Percentiles rank a stretch among this genome's conserved stretches.
These are phyloP conservation scores for Lasioglossum leucozonium DNA, from an alignment of 2,888 invertebrate genomes.

Conservation along the genomic window DNA sequence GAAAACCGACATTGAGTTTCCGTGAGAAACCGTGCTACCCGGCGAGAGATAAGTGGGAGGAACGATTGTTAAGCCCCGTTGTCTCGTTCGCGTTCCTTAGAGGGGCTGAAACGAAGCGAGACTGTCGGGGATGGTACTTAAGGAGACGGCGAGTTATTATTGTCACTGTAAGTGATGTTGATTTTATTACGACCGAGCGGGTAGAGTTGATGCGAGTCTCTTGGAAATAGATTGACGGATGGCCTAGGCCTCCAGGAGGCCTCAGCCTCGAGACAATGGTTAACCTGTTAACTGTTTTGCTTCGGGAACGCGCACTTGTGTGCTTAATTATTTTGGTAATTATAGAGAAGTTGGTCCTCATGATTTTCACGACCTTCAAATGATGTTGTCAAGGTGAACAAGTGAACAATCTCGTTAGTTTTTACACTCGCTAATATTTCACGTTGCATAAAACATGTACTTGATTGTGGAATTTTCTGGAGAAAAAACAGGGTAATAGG, in stretches of 20 bases:
- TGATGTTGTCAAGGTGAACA: neutral
- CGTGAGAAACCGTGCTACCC: conserved; percentile 49
- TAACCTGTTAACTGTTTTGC: neutral
- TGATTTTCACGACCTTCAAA: neutral
- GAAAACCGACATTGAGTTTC: conserved; percentile 39
- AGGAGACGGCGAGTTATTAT: conserved; percentile 5
- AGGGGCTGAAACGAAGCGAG: conserved; percentile 10
- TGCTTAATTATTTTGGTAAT: neutral
- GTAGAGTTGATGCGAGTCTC: neutral
- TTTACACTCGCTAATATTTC: too few relatives aligned
- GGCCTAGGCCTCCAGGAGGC: neutral
- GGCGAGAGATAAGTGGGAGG: conserved; percentile 22
- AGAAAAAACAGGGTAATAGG: neutral
- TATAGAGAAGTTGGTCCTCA: too few relatives aligned
- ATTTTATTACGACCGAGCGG: neutral
- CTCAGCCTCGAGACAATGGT: neutral
- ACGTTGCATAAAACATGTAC: too few relatives aligned
- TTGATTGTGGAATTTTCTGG: neutral
- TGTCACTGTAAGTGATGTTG: conserved; percentile 13
- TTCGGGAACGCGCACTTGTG: neutral
- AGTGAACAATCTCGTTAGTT: too few relatives aligned
- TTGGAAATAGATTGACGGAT: neutral
- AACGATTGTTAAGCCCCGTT: conserved; percentile 18
- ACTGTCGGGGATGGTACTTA: conserved; percentile 15
- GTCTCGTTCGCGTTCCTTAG: conserved; percentile 20